Evolutionary conservation across 2,888 invertebrate genomes (phyloP), one percentile per base, ranked within the genome.

Genomic region (Netelia melanura): DNA sequence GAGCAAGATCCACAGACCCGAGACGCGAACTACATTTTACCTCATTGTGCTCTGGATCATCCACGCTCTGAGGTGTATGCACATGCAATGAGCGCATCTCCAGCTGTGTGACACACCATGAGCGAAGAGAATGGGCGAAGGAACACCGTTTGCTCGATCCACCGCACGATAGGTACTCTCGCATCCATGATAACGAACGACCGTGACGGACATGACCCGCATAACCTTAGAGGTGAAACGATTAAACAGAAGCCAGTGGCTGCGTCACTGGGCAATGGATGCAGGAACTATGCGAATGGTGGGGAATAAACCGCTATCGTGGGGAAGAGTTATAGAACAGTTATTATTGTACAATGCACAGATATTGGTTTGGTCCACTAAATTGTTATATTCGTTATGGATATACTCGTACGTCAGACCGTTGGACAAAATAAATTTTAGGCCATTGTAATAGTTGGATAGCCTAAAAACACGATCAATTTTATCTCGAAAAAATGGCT

Each of bases 11-110:
- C 56, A 65, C 81, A 77, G 56, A 80, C 81, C 86, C 86, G 83
- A 52, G 70, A 86, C 88, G 25, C 67, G 87, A 89, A 89, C 88
- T 85, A 88, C 89, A 88, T 87, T 88, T 86, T 88, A 84, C 71
- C 86, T 89, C 90, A 90, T 91, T 90, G 91, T 91, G 81, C 83
- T 71, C 48, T 67, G 86, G 88, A 88, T 90, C 89, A 90, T 90
- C 90, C 89, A 86, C 87, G 84, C 72, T 76, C 71, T 64, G 67
- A 72, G 71, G 75, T 74, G 72, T 70, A 75, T 79, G 88, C 67
- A 67, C 48, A 38, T 38, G 38, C 38, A 38, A 8, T 3, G n/a
- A 23, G 64, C 44, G 75, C 65, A 68, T 67, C 67, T 54, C 43
- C 70, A 38, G 52, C 10, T 56, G 38, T 48, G 43, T 48, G 30